Conservation (phyloP, 2,113 vertebrate genomes). For the Planiliza haematocheilus region DNA sequence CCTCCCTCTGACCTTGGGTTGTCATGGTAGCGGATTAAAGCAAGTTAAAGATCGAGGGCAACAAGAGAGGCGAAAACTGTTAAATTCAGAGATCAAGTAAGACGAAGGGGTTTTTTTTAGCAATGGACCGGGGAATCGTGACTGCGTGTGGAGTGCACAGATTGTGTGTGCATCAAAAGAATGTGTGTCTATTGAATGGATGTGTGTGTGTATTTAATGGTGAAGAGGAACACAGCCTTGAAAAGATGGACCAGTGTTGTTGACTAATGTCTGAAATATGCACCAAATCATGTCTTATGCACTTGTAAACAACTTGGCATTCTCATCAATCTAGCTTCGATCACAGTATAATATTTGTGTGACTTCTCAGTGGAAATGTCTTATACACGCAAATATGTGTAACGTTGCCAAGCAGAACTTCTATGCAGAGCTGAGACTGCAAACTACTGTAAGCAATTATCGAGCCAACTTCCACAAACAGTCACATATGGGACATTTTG, state of each 20-base stretch:
- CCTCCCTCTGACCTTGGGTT: slow-evolving; percentile 51
- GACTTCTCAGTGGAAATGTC: slow-evolving; percentile 33
- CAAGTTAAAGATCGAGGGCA: slow-evolving; percentile 64
- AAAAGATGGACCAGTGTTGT: slow-evolving; percentile 4
- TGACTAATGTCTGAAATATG: slow-evolving; percentile 9
- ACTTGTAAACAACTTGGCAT: slow-evolving; percentile 11
- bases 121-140: slow-evolving; percentile 44
- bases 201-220: slow-evolving; percentile 37
- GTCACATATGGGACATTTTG: slow-evolving; percentile 13
- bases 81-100: slow-evolving; percentile 67
- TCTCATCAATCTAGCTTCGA: slow-evolving; percentile 1
- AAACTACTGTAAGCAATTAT: slow-evolving; percentile 13
- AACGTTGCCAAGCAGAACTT: slow-evolving; percentile 12
- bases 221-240: slow-evolving; percentile 16
- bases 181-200: slow-evolving; percentile 36
- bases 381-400: slow-evolving; percentile 16
- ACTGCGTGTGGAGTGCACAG: slow-evolving; percentile 41
- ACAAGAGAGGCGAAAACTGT: slow-evolving; percentile 44
- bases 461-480: slow-evolving; percentile 13
- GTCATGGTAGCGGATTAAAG: slow-evolving; percentile 62
- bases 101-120: slow-evolving; percentile 54
- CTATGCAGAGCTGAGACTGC: slow-evolving; percentile 26
- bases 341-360: neutral
- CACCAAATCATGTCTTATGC: slow-evolving; percentile 3
- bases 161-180: neutral